Conservation (phyloP, 2,888 invertebrate species). For the Parnassius orleans region DNA sequence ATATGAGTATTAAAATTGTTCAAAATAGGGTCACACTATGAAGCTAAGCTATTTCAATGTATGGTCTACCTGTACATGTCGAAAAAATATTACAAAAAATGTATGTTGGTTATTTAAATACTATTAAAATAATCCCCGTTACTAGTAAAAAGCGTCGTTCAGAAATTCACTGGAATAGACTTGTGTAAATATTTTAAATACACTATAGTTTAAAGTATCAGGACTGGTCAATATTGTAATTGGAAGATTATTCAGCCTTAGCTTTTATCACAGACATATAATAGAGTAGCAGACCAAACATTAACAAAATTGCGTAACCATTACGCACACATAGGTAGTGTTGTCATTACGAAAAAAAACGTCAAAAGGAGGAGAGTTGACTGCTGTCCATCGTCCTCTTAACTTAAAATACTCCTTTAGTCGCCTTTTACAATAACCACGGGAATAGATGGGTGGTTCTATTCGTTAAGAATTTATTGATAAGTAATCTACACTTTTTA, state of each 20-base stretch:
- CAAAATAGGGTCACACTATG: slow-evolving; percentile 5
- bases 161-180: neutral
- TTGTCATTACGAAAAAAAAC: no score
- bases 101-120: slow-evolving; percentile 3
- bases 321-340: no score
- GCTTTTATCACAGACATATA: neutral
- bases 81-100: neutral
- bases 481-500: no score
- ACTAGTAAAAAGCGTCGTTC: slow-evolving; percentile 6
- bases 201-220: neutral
- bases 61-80: slow-evolving; percentile 8
- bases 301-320: no score
- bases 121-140: slow-evolving; percentile 1
- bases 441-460: no score
- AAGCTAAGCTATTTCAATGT: neutral
- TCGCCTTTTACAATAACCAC: no score
- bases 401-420: no score
- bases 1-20: slow-evolving; percentile 14
- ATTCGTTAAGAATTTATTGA: no score
- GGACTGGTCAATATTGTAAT: neutral
- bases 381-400: no score
- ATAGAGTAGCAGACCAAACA: neutral
- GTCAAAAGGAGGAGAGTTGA: no score
- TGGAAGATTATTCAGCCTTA: neutral
- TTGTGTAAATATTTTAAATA: slow-evolving; percentile 2